Evolutionary conservation across 1,140 invertebrate species (phyloP).

Genomic region (Meloidogyne hapla): DNA sequence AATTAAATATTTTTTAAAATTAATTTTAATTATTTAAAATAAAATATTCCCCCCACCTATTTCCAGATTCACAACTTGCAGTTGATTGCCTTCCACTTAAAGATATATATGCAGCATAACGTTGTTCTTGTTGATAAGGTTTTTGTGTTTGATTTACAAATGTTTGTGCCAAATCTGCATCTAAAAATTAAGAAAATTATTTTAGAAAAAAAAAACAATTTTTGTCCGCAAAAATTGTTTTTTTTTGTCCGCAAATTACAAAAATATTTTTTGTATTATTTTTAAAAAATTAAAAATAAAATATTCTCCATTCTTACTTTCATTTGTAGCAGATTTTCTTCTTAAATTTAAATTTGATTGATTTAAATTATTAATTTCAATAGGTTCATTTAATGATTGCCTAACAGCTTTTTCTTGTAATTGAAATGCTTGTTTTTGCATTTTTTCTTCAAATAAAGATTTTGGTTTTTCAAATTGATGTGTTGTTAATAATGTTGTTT

Average conservation of each 20-base stretch:
- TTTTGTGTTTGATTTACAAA: slow-evolving; percentile 39
- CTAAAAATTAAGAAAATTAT: too few species aligned
- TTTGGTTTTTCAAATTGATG: slow-evolving; percentile 57
- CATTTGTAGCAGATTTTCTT: background rate
- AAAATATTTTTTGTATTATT: too few species aligned
- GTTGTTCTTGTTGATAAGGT: slow-evolving; percentile 43
- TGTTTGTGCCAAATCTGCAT: slow-evolving; percentile 42
- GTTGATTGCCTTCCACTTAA: slow-evolving; percentile 56
- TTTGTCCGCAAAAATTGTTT: too few species aligned
- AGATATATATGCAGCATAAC: slow-evolving; percentile 62
- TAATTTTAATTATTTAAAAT: too few species aligned
- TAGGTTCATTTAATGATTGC: background rate
- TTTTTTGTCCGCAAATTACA: too few species aligned
- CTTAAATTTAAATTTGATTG: background rate
- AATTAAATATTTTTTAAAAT: too few species aligned
- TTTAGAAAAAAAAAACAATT: too few species aligned
- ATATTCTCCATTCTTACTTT: background rate
- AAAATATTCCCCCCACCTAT: slow-evolving; percentile 45
- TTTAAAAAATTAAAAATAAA: background rate
- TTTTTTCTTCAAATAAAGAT: slow-evolving; percentile 56
- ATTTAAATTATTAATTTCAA: background rate
- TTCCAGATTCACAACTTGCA: slow-evolving; percentile 58
- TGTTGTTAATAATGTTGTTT: slow-evolving; percentile 7
- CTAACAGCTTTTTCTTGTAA: slow-evolving; percentile 26
- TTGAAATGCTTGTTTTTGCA: slow-evolving; percentile 57